Evolutionary conservation across 1,140 invertebrate genomes (phyloP).

Genomic region (Drosophila athabasca): DNA sequence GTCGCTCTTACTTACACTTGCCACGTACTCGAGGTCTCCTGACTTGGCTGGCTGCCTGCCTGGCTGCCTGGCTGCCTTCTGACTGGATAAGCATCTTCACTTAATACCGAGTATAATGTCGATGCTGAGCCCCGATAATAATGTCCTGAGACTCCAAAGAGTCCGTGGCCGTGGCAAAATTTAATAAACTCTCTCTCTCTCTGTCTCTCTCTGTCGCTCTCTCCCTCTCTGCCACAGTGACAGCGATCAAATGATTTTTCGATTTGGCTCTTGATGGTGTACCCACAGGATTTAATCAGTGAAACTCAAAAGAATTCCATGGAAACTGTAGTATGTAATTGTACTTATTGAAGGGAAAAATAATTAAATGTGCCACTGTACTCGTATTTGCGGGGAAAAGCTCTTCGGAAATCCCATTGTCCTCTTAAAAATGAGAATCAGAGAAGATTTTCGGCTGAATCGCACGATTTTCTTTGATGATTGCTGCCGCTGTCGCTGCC

Average conservation of each 20-base stretch:
- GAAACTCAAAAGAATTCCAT: no score
- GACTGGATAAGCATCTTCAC: constrained; percentile 75
- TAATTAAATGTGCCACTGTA: no score
- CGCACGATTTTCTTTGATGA: no score
- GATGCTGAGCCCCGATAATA: constrained; percentile 74
- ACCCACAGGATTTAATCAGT: no score
- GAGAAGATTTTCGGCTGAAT: no score
- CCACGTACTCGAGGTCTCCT: constrained; percentile 48
- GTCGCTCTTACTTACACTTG: constrained; percentile 53
- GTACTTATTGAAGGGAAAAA: no score
- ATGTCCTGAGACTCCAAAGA: constrained; percentile 62
- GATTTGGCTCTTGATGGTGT: constrained; percentile 26
- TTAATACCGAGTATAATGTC: constrained; percentile 79
- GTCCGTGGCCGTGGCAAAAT: constrained; percentile 43
- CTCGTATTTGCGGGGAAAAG: no score
- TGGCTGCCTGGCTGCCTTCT: constrained; percentile 22
- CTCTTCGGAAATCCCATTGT: no score
- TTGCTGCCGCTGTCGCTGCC: no score
- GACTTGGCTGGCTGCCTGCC: constrained; percentile 2
- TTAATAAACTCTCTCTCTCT: constrained; percentile 62
- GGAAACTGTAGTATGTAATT: no score
- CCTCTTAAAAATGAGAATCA: no score
- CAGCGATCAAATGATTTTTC: constrained; percentile 36
- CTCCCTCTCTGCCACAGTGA: constrained; percentile 14
- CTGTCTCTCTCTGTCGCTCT: not conserved